Evolutionary conservation across 2,888 invertebrate genomes (phyloP), one percentile per base, ranked within the genome.

Genomic region (Terebella lapidaria): DNA sequence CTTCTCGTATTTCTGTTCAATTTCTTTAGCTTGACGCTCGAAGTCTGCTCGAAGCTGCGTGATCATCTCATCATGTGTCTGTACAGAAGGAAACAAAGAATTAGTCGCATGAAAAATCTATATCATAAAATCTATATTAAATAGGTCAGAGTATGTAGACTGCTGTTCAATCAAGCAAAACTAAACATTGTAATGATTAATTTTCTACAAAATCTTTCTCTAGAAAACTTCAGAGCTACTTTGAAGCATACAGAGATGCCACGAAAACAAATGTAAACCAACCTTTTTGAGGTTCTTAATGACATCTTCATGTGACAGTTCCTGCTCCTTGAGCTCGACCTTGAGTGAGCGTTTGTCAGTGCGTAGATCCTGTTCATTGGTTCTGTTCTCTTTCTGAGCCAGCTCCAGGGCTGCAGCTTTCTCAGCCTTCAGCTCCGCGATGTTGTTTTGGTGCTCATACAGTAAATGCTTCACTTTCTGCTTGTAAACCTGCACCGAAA

Each of bases 381-480:
- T 84, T 18, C 84, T 83, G 73, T 92, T 89, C 71, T 91, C 89
- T 77, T 93, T 91, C 81, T 92, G 89, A 0, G 91, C 89, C 26
- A 79, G 67, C 82, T 92, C 90, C 46, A 94, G 79, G 3, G 90
- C 87, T 1, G 77, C 75, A 4, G 74, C 71, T 30, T 76, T 74
- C 61, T 93, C 92, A 15, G 92, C 91, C 77, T 91, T 88, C 57
- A 90, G 84, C 74, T 92, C 91, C 0, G 92, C 89, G 60, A 91
- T 85, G 74, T 89, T 88, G 61, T 88, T 89, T 75, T 92, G 90
- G 74, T 94, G 93, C 75, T 94, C 94, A 81, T 91, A 94, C 79
- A 92, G 88, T 49, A 94, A 83, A 82, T 93, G 92, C 75, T 94
- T 94, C 61, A 94, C 90, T 84, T 92, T 94, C 76, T 94, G 94